Conservation (phyloP, 2,113 vertebrate species). For the Ctenomys sociabilis region DNA sequence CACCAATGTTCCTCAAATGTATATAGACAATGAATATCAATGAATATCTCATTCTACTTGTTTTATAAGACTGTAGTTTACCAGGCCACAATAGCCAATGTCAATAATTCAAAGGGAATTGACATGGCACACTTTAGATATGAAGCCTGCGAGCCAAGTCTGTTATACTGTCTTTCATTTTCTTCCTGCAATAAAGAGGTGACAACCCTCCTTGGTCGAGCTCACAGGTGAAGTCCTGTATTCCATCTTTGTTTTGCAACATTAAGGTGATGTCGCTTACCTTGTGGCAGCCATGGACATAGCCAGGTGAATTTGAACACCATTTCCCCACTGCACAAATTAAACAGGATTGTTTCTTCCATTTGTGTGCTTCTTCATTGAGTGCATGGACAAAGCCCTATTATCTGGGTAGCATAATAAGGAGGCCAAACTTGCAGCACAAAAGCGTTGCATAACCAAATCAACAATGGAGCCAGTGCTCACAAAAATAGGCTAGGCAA, state of each 20-base stretch:
- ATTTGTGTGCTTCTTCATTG: not conserved
- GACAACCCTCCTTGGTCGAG: accelerated
- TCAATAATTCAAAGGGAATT: not conserved
- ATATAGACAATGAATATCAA: not conserved
- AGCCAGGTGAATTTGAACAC: not conserved
- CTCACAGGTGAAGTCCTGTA: not conserved
- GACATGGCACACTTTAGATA: not conserved
- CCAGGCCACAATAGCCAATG: not conserved
- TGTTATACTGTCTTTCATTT: not conserved
- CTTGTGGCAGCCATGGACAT: not conserved
- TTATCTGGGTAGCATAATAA: not conserved
- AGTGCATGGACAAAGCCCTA: accelerated
- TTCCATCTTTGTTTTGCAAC: not conserved
- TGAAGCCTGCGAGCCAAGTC: not conserved
- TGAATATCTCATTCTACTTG: not conserved
- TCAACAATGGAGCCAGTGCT: not conserved
- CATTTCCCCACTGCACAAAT: too few species aligned
- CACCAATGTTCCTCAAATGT: not conserved
- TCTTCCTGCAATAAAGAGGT: not conserved
- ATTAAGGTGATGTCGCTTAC: not conserved
- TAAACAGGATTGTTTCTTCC: not conserved
- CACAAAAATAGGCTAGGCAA: not conserved
- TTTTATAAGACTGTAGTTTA: not conserved
- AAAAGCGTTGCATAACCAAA: not conserved
- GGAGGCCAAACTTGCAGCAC: not conserved